Evolutionary conservation across 2,888 invertebrate species (phyloP), one percentile per base, ranked within the genome.

Genomic region (Lycocerus yunnanus): DNA sequence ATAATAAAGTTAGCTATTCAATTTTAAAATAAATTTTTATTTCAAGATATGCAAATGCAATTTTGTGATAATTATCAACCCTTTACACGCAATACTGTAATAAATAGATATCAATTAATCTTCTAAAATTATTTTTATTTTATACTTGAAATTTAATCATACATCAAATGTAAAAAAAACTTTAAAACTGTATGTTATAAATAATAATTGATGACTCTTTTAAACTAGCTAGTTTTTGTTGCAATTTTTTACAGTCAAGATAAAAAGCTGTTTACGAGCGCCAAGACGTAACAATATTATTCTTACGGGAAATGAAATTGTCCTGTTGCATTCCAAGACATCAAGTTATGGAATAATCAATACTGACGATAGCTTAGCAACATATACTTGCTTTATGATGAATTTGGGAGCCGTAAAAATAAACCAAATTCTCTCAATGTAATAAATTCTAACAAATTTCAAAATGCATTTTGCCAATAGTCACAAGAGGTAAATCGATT

Each of bases 211-310:
- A 63, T 63, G 61, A 15, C 61, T 63, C 61, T 63, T 63, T 63
- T 63, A 63, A 63, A 63, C 18, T 63, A 63, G 61, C 20, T 63
- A 63, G 61, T 63, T 63, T 63, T 63, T 63, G 18, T 15, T 63
- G 20, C 20, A 63, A n/a, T 63, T 63, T 63, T 63, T 63, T 63
- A 63, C 61, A 18, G 16, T 18, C 13, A 20, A 20, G 71, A 75
- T 75, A 75, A 75, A 74, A 72, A 75, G 71, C 74, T 75, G 74
- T 75, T 75, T 75, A 75, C 72, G 74, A 59, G 63, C 66, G 65
- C 66, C 27, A 71, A 68, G 71, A 75, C 69, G 69, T 66, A 75
- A 68, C 71, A 72, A 72, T 75, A 75, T 71, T 75, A 72, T 68
- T 66, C 74, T 72, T 75, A 60, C 66, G 71, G 74, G 74, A 75